phyloP scores from a whole-genome alignment of 2,888 invertebrate species.

The Andrena flavipes region DNA sequence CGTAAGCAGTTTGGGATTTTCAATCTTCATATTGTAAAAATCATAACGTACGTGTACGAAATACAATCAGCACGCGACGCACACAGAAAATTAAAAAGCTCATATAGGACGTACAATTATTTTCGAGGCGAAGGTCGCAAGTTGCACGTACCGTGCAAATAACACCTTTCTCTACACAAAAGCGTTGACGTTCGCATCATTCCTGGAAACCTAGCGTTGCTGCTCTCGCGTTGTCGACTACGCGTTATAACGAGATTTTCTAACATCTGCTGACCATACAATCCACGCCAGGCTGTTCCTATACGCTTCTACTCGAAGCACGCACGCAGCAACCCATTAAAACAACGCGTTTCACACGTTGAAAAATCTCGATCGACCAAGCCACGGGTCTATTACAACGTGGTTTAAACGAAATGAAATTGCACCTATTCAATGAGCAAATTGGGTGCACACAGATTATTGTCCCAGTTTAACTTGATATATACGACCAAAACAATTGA shows the following conservation, averaged over 20 bases:
- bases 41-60: no score
- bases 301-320: background rate
- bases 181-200: slow-evolving; percentile 8
- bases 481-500: no score
- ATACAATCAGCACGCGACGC: no score
- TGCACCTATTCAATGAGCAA: slow-evolving; percentile 58
- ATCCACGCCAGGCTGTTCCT: background rate
- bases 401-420: slow-evolving; percentile 62
- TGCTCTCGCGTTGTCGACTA: background rate
- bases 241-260: slow-evolving; percentile 26
- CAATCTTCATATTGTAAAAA: no score
- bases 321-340: background rate
- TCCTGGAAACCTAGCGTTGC: background rate
- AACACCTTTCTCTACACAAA: slow-evolving; percentile 5
- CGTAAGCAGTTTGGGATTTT: no score
- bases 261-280: slow-evolving; percentile 42
- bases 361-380: slow-evolving; percentile 36
- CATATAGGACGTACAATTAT: background rate
- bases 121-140: background rate
- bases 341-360: background rate
- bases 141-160: background rate
- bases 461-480: no score
- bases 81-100: no score
- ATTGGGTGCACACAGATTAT: no score
- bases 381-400: background rate